Conservation (phyloP, 1,140 invertebrate genomes). For the Leptonema lineaticorne region DNA sequence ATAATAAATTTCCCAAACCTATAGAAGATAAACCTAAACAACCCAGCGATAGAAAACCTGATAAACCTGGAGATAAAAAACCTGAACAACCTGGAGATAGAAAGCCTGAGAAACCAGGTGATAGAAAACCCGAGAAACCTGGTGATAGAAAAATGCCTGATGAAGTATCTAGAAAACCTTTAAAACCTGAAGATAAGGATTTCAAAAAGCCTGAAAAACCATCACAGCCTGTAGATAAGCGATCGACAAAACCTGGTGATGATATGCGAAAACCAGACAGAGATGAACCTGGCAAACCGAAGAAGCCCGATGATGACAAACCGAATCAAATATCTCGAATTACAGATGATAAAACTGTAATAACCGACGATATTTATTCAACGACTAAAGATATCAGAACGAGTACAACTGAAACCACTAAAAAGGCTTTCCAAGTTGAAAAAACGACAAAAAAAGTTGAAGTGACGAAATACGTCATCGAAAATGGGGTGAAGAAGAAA, state of each 20-base stretch:
- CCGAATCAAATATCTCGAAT: conserved; percentile 42
- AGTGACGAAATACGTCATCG: conserved; percentile 54
- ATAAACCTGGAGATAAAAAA: conserved; percentile 2
- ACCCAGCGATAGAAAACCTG: not conserved
- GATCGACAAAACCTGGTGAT: not conserved
- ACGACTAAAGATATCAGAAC: conserved; percentile 44
- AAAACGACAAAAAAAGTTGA: conserved; percentile 55
- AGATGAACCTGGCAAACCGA: conserved; percentile 5
- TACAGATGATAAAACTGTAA: conserved; percentile 51
- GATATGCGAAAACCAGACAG: conserved; percentile 1
- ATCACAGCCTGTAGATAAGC: not conserved
- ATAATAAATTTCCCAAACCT: conserved; percentile 36
- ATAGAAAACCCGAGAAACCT: conserved; percentile 6
- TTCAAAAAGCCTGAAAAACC: conserved; percentile 5
- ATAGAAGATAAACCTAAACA: conserved; percentile 45
- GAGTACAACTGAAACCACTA: conserved; percentile 50
- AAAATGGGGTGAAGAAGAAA: conserved; percentile 56
- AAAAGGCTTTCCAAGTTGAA: conserved; percentile 54
- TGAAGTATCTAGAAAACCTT: not conserved
- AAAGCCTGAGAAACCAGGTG: conserved; percentile 10
- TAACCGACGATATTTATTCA: conserved; percentile 27
- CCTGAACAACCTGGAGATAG: conserved; percentile 6
- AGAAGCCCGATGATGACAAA: conserved; percentile 30
- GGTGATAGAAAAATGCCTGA: conserved; percentile 10
- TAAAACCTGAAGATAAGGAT: not conserved